Conservation (phyloP, 2,113 vertebrate genomes). For the Xiphophorus couchianus region DNA sequence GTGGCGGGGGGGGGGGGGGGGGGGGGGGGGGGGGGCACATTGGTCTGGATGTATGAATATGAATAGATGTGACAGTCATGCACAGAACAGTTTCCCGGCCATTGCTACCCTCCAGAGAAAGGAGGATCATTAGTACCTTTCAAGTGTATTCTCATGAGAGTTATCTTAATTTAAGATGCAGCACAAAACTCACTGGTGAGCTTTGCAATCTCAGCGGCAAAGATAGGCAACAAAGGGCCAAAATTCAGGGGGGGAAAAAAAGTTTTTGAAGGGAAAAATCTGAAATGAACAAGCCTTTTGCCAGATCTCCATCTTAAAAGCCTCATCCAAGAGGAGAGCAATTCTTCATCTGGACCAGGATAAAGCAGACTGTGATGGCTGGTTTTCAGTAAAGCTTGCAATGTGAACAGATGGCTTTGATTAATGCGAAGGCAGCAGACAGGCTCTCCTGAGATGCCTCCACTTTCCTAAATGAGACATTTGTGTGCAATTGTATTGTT, state of each 20-base stretch:
- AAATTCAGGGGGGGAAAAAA: not conserved
- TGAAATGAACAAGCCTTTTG: conserved; percentile 14
- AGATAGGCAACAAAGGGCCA: not conserved
- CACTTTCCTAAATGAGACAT: conserved; percentile 72
- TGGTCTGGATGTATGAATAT: conserved; percentile 42
- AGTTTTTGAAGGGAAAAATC: conserved; percentile 4
- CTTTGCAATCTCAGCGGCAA: not conserved
- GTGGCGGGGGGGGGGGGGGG: conserved; percentile 12
- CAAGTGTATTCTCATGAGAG: conserved; percentile 38
- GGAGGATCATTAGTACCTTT: conserved; percentile 53
- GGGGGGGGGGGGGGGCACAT: conserved; percentile 26
- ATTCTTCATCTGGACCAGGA: conserved; percentile 73
- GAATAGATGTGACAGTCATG: conserved; percentile 47
- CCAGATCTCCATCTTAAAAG: conserved; percentile 38
- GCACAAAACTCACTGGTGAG: not conserved
- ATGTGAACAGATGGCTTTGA: conserved; percentile 77
- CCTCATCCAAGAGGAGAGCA: conserved; percentile 40
- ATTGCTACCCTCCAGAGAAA: conserved; percentile 11
- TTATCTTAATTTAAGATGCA: conserved; percentile 5
- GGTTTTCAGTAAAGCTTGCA: conserved; percentile 71
- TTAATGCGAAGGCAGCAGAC: conserved; percentile 67
- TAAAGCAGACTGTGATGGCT: conserved; percentile 65
- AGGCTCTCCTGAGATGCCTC: conserved; percentile 64
- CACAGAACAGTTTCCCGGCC: conserved; percentile 52
- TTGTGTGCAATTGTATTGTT: conserved; percentile 72